Evolutionary conservation across 2,113 vertebrate species (phyloP).

Genomic region (Paralichthys olivaceus): DNA sequence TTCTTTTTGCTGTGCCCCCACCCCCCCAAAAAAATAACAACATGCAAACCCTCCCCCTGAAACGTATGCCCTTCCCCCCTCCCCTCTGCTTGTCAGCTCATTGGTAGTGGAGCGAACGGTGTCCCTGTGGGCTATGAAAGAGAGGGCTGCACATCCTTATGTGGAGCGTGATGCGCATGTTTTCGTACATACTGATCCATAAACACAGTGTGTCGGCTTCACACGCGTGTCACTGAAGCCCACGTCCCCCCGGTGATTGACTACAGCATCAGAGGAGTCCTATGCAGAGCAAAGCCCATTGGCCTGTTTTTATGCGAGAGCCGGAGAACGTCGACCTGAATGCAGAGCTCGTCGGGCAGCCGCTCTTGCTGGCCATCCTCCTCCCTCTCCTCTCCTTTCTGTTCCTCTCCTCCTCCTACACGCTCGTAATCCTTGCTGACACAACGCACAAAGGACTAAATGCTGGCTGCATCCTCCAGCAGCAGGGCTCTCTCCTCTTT

Average conservation of each 20-base stretch:
- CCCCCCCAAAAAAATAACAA: slow-evolving; percentile 4
- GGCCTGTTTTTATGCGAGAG: slow-evolving; percentile 48
- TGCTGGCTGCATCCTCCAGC: slow-evolving; percentile 58
- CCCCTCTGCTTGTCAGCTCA: slow-evolving; percentile 59
- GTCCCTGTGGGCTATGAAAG: slow-evolving; percentile 45
- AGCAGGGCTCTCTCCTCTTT: slow-evolving; percentile 45
- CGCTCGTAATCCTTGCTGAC: slow-evolving; percentile 78
- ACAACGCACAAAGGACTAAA: slow-evolving; percentile 77
- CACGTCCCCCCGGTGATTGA: slow-evolving; percentile 29
- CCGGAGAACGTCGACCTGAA: slow-evolving; percentile 57
- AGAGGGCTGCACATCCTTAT: slow-evolving; percentile 47
- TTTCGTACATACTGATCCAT: slow-evolving; percentile 51
- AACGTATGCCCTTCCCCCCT: slow-evolving; percentile 62
- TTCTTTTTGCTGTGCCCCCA: slow-evolving; percentile 7
- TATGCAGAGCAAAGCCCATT: slow-evolving; percentile 30
- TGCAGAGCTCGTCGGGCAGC: slow-evolving; percentile 47
- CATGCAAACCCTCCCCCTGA: slow-evolving; percentile 56
- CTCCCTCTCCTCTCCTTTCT: slow-evolving; percentile 35
- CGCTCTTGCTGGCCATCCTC: slow-evolving; percentile 56
- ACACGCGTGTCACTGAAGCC: slow-evolving; percentile 34
- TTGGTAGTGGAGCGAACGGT: slow-evolving; percentile 51
- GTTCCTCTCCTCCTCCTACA: slow-evolving; percentile 38
- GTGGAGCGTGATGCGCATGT: slow-evolving; percentile 54
- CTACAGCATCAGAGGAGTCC: slow-evolving; percentile 38
- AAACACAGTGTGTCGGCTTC: slow-evolving; percentile 45